Percentiles rank a stretch among this genome's conserved stretches.
These are phyloP conservation scores for Silvanus unidentatus DNA, from an alignment of 2,888 invertebrate species.

Conservation along the genomic window DNA sequence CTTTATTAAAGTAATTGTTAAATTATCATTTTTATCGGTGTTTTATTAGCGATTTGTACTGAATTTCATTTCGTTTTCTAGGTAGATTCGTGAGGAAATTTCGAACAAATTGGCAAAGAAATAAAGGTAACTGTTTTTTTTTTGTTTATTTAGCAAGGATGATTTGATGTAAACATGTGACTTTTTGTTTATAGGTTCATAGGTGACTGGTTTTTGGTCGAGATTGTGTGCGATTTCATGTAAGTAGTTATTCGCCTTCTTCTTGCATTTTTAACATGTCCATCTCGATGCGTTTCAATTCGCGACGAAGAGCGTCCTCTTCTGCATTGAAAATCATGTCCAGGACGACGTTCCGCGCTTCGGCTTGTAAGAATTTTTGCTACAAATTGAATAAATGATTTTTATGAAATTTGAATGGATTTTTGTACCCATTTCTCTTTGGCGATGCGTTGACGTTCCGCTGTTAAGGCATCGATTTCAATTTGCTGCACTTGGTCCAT, in stretches of 20 bases:
- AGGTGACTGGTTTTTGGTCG: too few species aligned
- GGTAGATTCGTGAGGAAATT: too few species aligned
- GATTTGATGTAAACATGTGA: too few species aligned
- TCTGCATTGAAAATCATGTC: slow-evolving; percentile 40
- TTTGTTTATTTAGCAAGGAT: too few species aligned
- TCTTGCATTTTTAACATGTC: slow-evolving; percentile 24
- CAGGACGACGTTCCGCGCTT: slow-evolving; percentile 37
- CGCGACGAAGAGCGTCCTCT: slow-evolving; percentile 34
- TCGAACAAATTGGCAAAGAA: background rate
- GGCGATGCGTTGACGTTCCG: slow-evolving; percentile 36
- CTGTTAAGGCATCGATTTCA: slow-evolving; percentile 37
- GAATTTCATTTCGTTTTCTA: too few species aligned
- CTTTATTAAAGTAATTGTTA: too few species aligned
- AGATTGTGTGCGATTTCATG: too few species aligned
- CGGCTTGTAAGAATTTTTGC: slow-evolving; percentile 38
- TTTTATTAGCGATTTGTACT: too few species aligned
- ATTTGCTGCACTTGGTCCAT: slow-evolving; percentile 32
- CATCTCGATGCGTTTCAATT: slow-evolving; percentile 32
- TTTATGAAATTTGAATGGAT: too few species aligned
- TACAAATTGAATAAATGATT: slow-evolving; percentile 17
- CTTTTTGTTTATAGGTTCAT: too few species aligned
- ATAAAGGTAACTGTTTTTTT: background rate
- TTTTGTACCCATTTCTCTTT: slow-evolving; percentile 36
- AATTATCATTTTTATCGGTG: too few species aligned
- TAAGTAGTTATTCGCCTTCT: slow-evolving; percentile 29